These are phyloP conservation scores for Pterocles burchelli DNA, from an alignment of 2,113 vertebrate species.

Conservation along the genomic window DNA sequence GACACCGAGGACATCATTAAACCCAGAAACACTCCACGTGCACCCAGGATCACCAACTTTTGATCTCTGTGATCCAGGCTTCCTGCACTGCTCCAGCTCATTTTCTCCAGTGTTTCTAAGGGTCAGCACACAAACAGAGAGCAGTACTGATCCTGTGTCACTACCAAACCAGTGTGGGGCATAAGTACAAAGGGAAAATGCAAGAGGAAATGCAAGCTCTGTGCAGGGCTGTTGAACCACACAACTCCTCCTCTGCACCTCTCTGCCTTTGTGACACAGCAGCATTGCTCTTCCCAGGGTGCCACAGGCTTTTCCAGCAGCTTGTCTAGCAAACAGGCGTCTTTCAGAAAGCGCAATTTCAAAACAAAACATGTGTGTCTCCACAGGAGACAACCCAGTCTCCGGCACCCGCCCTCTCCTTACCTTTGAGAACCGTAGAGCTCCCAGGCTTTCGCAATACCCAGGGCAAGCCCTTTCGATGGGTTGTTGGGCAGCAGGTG, in stretches of 20 bases:
- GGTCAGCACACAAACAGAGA: background rate
- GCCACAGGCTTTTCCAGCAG: background rate
- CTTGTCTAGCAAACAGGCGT: background rate
- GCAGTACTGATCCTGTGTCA: rapidly evolving
- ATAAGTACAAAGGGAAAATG: background rate
- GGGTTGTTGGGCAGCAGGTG: conserved; percentile 86
- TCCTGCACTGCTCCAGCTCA: background rate
- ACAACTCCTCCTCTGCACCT: background rate
- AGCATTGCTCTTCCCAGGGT: background rate
- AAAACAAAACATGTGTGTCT: background rate
- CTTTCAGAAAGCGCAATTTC: background rate
- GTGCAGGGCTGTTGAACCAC: background rate
- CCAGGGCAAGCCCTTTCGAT: conserved; percentile 80
- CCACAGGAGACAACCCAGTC: background rate
- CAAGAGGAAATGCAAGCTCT: background rate
- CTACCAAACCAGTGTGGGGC: background rate
- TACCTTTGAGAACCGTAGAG: conserved; percentile 89
- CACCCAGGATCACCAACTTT: background rate
- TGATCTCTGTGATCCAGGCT: background rate
- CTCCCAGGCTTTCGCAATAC: conserved; percentile 89
- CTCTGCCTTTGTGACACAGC: background rate
- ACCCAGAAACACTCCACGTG: background rate
- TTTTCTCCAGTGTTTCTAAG: background rate
- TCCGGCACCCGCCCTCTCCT: background rate
- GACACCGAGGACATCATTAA: background rate